phyloP scores from a whole-genome alignment of 2,888 invertebrate genomes.

The Elegia similella region DNA sequence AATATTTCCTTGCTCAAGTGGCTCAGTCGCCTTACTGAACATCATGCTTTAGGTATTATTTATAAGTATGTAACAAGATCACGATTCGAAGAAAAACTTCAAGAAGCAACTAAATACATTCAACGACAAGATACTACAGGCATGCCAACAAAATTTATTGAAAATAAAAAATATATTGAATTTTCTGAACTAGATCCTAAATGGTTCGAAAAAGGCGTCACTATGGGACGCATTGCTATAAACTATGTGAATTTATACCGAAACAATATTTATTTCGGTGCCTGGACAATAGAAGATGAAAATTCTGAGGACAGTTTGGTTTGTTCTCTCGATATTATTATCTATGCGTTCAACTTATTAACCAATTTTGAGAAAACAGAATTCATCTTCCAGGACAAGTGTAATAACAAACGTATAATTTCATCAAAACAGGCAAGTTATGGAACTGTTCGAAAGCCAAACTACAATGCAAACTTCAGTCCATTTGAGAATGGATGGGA shows the following conservation, averaged over 20 bases:
- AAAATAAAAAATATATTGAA: constrained; percentile 22
- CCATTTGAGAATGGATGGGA: constrained; percentile 50
- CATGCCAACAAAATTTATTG: constrained; percentile 22
- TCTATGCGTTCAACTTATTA: constrained; percentile 44
- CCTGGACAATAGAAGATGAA: constrained; percentile 26
- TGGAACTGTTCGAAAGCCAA: constrained; percentile 30
- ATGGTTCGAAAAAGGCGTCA: constrained; percentile 41
- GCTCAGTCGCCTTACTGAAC: constrained; percentile 10
- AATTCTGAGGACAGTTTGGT: constrained; percentile 31
- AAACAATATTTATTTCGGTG: constrained; percentile 23
- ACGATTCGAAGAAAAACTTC: constrained; percentile 18
- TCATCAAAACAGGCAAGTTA: constrained; percentile 1
- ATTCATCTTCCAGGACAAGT: constrained; percentile 12
- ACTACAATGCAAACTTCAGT: constrained; percentile 27
- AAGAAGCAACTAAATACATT: constrained; percentile 16
- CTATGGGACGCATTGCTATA: constrained; percentile 26
- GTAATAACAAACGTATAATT: neutral
- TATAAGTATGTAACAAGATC: constrained; percentile 7
- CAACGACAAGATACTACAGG: constrained; percentile 19
- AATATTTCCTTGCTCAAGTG: constrained; percentile 18
- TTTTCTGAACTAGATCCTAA: constrained; percentile 27
- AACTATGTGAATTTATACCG: constrained; percentile 31
- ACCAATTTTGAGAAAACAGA: constrained; percentile 34
- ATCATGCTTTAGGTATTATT: constrained; percentile 1
- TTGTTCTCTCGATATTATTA: constrained; percentile 40